phyloP scores from a whole-genome alignment of 64 coral and sea anemone genomes.

The Montipora capricornis region DNA sequence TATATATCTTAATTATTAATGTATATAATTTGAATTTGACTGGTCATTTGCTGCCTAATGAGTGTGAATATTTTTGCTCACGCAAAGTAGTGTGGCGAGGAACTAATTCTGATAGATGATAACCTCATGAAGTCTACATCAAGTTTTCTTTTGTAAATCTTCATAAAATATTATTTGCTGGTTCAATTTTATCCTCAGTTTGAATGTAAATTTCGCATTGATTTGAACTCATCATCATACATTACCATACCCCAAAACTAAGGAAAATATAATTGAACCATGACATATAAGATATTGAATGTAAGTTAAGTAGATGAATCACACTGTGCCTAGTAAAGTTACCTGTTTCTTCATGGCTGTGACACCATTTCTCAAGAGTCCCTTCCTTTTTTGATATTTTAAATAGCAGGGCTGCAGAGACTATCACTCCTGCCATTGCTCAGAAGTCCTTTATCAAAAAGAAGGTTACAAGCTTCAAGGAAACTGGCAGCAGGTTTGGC shows the following conservation, averaged over 20 bases:
- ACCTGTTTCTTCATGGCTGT: constrained; percentile 21
- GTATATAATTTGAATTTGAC: constrained; percentile 8
- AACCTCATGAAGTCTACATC: background rate
- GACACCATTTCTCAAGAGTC: constrained; percentile 30
- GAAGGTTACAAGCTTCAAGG: constrained; percentile 38
- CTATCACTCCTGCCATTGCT: background rate
- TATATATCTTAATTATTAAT: background rate
- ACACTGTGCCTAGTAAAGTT: background rate
- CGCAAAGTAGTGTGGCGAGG: background rate
- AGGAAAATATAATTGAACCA: constrained; percentile 6
- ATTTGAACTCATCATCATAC: background rate
- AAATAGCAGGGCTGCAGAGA: constrained; percentile 1
- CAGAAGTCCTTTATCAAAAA: constrained; percentile 51
- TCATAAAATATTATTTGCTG: background rate
- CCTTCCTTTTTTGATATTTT: constrained; percentile 53
- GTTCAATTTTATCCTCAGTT: background rate
- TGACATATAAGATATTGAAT: constrained; percentile 3
- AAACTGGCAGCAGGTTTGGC: background rate
- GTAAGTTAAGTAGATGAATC: background rate
- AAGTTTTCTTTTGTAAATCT: background rate
- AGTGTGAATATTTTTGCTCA: constrained; percentile 1
- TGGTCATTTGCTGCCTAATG: background rate
- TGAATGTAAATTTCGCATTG: background rate
- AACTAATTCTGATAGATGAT: background rate
- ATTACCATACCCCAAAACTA: background rate